Conservation (phyloP, 2,113 vertebrate genomes). For the Athene noctua region DNA sequence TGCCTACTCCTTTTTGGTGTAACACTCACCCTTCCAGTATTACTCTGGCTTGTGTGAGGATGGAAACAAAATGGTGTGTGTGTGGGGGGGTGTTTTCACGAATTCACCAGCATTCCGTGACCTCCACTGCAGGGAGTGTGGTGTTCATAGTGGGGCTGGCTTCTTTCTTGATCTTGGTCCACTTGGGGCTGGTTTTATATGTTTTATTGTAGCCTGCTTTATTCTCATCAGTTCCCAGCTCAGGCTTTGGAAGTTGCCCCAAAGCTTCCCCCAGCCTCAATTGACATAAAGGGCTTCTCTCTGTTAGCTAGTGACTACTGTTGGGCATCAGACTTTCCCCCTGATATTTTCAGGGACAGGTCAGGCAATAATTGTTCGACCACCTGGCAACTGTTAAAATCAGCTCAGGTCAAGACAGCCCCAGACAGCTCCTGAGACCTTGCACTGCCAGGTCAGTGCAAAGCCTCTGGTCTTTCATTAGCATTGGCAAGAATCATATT, state of each 20-base stretch:
- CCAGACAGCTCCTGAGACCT: neutral
- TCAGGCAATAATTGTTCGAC: neutral
- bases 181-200: neutral
- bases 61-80: neutral
- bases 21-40: neutral
- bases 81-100: fast-evolving
- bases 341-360: neutral
- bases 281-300: neutral
- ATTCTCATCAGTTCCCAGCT: neutral
- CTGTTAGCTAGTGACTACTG: neutral
- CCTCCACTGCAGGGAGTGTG: neutral
- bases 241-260: neutral
- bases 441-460: neutral
- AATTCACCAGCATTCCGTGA: neutral
- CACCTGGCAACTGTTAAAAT: neutral
- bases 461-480: neutral
- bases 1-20: neutral
- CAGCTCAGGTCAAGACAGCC: neutral
- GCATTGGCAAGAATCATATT: neutral
- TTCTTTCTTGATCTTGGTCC: neutral
- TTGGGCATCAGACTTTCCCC: fast-evolving
- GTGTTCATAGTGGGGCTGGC: neutral
- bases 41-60: neutral
- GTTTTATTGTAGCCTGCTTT: neutral
- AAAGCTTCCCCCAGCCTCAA: neutral